Conservation (phyloP, 1,140 invertebrate genomes). For the Semibalanus balanoides region DNA sequence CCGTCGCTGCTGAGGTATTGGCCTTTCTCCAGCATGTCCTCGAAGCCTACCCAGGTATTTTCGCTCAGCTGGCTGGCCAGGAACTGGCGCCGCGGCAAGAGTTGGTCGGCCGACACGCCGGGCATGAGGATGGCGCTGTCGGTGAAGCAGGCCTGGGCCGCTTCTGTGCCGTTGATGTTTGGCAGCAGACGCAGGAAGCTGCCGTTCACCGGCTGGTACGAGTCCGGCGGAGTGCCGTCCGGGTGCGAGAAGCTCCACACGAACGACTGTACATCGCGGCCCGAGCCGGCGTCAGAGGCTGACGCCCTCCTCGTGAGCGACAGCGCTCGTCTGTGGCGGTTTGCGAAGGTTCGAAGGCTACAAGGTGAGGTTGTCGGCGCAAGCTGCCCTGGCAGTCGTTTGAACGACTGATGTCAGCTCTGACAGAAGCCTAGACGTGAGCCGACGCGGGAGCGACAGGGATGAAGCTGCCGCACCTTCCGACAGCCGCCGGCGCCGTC, state of each 20-base stretch:
- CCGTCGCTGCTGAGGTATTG: no score
- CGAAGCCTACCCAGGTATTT: no score
- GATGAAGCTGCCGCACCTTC: not conserved
- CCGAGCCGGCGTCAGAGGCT: not conserved
- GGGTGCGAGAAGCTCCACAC: not conserved
- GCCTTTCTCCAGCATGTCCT: no score
- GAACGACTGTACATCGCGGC: not conserved
- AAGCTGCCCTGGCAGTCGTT: not conserved
- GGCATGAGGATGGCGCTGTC: not conserved
- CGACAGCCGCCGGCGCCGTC: not conserved
- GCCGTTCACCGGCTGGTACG: not conserved
- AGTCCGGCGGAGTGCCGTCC: not conserved
- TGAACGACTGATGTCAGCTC: not conserved
- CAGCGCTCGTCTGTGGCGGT: no score
- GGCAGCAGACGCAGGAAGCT: not conserved
- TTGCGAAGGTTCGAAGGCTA: not conserved
- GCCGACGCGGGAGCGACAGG: not conserved
- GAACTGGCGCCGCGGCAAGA: not conserved
- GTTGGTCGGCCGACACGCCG: no score
- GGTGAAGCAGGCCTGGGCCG: not conserved
- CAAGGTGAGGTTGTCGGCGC: not conserved
- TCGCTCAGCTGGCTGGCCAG: no score
- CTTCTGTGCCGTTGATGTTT: not conserved
- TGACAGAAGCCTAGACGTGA: not conserved
- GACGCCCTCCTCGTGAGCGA: not conserved